Percentiles rank a stretch among this genome's conserved stretches.
Conservation (phyloP, 1,140 invertebrate species). For the Microvelia longipes region DNA sequence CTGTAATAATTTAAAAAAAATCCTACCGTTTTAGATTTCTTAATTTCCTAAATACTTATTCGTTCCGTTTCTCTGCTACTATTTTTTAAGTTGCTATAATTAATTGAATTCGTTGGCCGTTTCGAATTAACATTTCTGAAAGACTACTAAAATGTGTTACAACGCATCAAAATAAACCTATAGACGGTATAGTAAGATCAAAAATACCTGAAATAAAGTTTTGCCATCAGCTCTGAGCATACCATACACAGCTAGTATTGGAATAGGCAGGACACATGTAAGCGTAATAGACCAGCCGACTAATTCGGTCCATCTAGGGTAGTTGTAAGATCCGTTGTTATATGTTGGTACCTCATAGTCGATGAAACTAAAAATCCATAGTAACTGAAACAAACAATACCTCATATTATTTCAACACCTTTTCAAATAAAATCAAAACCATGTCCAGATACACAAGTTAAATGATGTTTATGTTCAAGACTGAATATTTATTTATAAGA, state of each 20-base stretch:
- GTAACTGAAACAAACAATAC: slow-evolving; percentile 35
- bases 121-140: too few relatives aligned
- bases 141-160: too few relatives aligned
- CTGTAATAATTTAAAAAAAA: too few relatives aligned
- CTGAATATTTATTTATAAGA: too few relatives aligned
- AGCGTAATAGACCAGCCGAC: slow-evolving; percentile 76
- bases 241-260: slow-evolving; percentile 57
- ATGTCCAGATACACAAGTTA: too few relatives aligned
- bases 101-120: too few relatives aligned
- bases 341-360: slow-evolving; percentile 72
- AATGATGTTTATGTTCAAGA: too few relatives aligned
- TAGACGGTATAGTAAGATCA: neutral
- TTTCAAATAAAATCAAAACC: neutral
- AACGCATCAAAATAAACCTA: neutral
- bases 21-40: too few relatives aligned
- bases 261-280: slow-evolving; percentile 69
- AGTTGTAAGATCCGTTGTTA: slow-evolving; percentile 55
- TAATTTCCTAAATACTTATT: too few relatives aligned
- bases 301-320: slow-evolving; percentile 67
- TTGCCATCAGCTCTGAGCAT: slow-evolving; percentile 51
- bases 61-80: too few relatives aligned
- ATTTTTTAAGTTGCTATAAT: too few relatives aligned
- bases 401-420: neutral
- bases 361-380: slow-evolving; percentile 74
- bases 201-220: slow-evolving; percentile 47